Evolutionary conservation across 2,113 vertebrate genomes (phyloP).

Genomic region (Dendropsophus ebraccatus): DNA sequence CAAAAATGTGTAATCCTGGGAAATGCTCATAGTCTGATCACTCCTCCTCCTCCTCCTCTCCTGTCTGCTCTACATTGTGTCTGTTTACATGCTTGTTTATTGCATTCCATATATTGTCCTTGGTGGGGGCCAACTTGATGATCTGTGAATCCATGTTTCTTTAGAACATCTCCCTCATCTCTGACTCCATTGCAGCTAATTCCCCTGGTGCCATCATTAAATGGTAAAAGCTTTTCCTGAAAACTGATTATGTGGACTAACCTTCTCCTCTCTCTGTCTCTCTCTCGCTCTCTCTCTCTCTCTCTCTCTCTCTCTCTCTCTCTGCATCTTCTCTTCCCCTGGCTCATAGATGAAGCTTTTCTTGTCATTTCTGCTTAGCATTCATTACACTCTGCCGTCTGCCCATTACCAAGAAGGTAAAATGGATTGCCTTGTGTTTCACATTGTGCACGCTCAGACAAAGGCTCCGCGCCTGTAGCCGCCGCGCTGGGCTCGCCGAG

Average conservation of each 20-base stretch:
- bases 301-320: neutral
- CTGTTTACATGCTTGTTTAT: neutral
- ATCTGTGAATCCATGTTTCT: neutral
- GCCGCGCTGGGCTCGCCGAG: too few relatives aligned
- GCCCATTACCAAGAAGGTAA: constrained; percentile 73
- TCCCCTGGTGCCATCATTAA: neutral
- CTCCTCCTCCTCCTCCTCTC: too few relatives aligned
- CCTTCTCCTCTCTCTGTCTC: too few relatives aligned
- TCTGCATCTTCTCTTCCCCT: constrained; percentile 27
- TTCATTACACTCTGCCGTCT: constrained; percentile 73
- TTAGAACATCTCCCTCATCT: neutral
- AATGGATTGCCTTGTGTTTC: constrained; percentile 49
- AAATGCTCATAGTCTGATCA: too few relatives aligned
- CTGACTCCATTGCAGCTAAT: neutral
- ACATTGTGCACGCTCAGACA: constrained; percentile 28
- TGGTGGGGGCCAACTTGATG: neutral
- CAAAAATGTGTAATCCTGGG: too few relatives aligned
- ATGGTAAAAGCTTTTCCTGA: neutral
- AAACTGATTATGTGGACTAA: neutral
- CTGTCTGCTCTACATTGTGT: too few relatives aligned
- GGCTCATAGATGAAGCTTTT: constrained; percentile 35
- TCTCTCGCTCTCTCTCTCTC: constrained; percentile 43
- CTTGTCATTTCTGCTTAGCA: constrained; percentile 66
- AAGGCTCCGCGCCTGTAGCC: neutral
- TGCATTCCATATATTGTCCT: neutral